Evolutionary conservation across 2,888 invertebrate genomes (phyloP).

Genomic region (Marronus borbonicus): DNA sequence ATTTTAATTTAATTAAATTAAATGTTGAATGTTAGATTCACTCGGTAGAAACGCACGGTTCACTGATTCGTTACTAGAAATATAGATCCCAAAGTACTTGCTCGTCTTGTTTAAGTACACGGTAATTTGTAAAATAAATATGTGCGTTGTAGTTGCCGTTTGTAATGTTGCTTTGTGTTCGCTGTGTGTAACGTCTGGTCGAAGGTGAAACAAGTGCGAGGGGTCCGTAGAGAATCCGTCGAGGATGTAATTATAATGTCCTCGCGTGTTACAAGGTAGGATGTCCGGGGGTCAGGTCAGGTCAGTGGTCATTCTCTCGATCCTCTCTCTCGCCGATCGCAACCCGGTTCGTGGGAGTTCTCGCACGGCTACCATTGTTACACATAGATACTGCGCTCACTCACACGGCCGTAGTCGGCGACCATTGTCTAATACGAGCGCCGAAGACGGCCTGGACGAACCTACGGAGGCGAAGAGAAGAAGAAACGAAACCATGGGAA

Average conservation of each 20-base stretch:
- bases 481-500: slow-evolving; percentile 47
- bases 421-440: slow-evolving; percentile 52
- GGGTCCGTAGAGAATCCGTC: slow-evolving; percentile 31
- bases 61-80: too few relatives aligned
- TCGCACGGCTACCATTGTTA: slow-evolving; percentile 65
- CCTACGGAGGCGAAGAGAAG: not conserved
- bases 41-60: too few relatives aligned
- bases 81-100: too few relatives aligned
- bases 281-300: slow-evolving; percentile 61
- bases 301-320: slow-evolving; percentile 66
- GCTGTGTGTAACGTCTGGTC: slow-evolving; percentile 31
- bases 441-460: slow-evolving; percentile 14
- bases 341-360: slow-evolving; percentile 66
- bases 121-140: not conserved
- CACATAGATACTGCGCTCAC: slow-evolving; percentile 52
- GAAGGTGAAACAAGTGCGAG: slow-evolving; percentile 33
- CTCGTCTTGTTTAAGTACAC: not conserved
- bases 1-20: too few relatives aligned
- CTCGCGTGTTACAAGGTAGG: slow-evolving; percentile 61
- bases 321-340: slow-evolving; percentile 15
- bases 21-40: too few relatives aligned
- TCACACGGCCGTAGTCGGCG: slow-evolving; percentile 34
- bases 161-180: not conserved
- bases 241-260: slow-evolving; percentile 57
- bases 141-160: not conserved